A percentile compares a stretch with the other conserved stretches of the same genome.
Conservation (phyloP, 2,113 vertebrate genomes). For the Raja brachyura region DNA sequence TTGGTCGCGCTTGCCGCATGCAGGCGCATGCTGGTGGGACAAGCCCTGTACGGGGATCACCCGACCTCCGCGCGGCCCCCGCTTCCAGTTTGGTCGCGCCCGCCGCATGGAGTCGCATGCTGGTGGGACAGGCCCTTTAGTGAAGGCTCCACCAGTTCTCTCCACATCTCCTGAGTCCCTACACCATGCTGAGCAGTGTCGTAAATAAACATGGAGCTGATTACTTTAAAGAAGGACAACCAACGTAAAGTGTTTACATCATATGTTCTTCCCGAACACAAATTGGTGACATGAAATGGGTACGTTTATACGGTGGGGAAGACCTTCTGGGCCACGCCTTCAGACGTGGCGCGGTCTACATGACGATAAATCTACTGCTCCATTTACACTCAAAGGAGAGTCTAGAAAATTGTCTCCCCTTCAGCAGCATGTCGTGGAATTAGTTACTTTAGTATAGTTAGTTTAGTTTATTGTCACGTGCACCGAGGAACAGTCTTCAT, state of each 20-base stretch:
- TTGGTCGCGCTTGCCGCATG: no score
- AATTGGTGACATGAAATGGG: background rate
- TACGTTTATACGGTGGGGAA: background rate
- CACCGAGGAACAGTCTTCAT: no score
- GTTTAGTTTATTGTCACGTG: no score
- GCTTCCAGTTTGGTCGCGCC: no score
- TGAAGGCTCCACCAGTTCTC: background rate
- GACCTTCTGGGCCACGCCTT: no score
- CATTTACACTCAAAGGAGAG: background rate
- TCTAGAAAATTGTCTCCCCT: background rate
- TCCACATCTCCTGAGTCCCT: background rate
- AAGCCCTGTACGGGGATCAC: no score
- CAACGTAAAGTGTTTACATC: background rate
- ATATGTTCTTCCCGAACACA: background rate
- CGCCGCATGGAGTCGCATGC: no score
- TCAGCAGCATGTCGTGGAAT: background rate
- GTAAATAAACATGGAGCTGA: background rate
- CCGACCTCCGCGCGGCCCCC: no score
- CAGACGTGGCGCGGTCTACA: background rate
- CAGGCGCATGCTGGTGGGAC: no score
- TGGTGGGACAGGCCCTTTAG: no score
- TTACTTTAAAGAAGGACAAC: background rate
- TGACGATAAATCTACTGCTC: background rate
- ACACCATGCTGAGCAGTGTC: background rate
- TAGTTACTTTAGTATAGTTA: background rate